These are phyloP conservation scores for Ferdinandea cuprea DNA, from an alignment of 2,888 invertebrate species.

Conservation along the genomic window DNA sequence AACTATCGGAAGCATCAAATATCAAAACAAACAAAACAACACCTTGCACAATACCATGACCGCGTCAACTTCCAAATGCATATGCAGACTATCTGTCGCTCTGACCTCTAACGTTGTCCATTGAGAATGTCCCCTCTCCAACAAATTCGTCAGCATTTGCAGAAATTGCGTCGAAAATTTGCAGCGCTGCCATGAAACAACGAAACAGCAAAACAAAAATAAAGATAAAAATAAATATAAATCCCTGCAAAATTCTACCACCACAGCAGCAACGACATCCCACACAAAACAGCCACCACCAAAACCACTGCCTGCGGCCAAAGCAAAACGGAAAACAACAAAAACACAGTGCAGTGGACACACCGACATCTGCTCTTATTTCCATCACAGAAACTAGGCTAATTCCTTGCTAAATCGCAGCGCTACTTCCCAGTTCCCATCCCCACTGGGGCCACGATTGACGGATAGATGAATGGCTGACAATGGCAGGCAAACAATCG, in stretches of 20 bases:
- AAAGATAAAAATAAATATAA: slow-evolving; percentile 34
- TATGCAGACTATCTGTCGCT: slow-evolving; percentile 25
- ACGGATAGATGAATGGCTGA: slow-evolving; percentile 4
- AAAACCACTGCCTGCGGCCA: not conserved
- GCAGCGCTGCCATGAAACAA: slow-evolving; percentile 12
- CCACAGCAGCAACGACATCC: slow-evolving; percentile 5
- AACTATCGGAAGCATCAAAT: no score
- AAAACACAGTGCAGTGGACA: slow-evolving; percentile 37
- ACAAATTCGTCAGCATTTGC: slow-evolving; percentile 37
- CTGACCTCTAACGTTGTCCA: not conserved
- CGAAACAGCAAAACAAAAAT: slow-evolving; percentile 42
- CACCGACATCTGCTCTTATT: slow-evolving; percentile 8
- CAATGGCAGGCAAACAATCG: slow-evolving; percentile 32
- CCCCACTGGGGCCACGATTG: not conserved
- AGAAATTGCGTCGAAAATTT: slow-evolving; percentile 20
- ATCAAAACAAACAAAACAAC: no score
- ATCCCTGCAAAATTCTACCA: slow-evolving; percentile 10
- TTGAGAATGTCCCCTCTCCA: not conserved
- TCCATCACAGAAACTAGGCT: slow-evolving; percentile 44
- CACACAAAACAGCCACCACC: not conserved
- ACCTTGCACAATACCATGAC: no score
- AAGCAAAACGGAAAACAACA: slow-evolving; percentile 34
- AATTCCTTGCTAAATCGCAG: slow-evolving; percentile 17
- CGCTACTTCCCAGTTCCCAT: not conserved
- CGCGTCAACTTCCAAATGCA: not conserved